Base-by-base conservation (phyloP, 2,888 invertebrate genomes). In the Galeruca laticollis region DNA sequence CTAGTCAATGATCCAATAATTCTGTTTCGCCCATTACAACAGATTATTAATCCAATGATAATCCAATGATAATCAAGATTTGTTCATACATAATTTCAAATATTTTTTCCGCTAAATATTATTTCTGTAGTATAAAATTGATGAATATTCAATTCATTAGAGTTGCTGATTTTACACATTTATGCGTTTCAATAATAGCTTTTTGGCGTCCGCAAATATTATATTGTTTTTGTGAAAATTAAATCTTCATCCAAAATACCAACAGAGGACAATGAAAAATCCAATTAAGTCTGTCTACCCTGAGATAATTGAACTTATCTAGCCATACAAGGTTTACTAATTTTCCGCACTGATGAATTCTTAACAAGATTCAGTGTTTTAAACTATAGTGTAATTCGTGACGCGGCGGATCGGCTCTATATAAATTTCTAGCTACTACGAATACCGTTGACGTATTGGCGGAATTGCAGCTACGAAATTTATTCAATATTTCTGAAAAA, bases 251-350 rank as follows among this genome's bases (percentile, higher is more conserved):
- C 15, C n/a, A 47, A 15, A 8, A 18, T 18, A 18, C 2, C 2
- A 9, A 31, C 31, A 21, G 15, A 26, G 6, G 26, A 21, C 11
- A 52, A 52, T 26, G 9, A 26, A 18, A 52, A 52, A 31, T 31
- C 15, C 52, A 13, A 52, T 52, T 52, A 52, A 26, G 13, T 21
- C 52, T 52, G 8, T 52, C 3, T 26, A 21, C 11, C 21, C 3
- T 52, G 31, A 13, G 52, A 52, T 52, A 52, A 26, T 52, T 52
- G 26, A 52, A 52, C 52, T 52, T 31, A 31, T 52, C 52, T 21
- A 26, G 10, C 21, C 52, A 52, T n/a, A 52, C 13, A 52, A 52
- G 15, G 52, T 26, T 52, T 13, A 52, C 52, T 52, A 52, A 52
- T 52, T 52, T 52, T 31, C 52, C 26, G 31, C 52, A 26, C 26